A percentile compares a stretch with the other conserved stretches of the same genome.
Evolutionary conservation across 2,888 invertebrate species (phyloP).

Genomic region (Actias luna): DNA sequence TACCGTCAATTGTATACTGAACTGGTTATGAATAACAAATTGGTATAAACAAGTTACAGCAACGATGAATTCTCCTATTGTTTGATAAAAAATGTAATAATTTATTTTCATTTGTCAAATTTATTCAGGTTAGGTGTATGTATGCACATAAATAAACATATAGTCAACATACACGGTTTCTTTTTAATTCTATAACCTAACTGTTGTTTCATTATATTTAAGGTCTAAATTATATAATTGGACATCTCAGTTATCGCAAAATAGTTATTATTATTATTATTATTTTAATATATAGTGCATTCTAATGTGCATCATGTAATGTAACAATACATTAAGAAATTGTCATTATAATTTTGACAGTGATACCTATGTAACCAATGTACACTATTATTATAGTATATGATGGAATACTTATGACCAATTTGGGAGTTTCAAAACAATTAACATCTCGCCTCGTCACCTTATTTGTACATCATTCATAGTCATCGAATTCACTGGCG

Average conservation of each 20-base stretch:
- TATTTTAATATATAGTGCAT: no score
- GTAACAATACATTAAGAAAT: no score
- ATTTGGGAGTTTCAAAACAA: slow-evolving; percentile 22
- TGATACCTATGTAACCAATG: slow-evolving; percentile 12
- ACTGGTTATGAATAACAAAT: slow-evolving; percentile 40
- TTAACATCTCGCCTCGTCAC: slow-evolving; percentile 19
- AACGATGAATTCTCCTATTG: slow-evolving; percentile 11
- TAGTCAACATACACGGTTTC: neutral
- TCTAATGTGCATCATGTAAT: no score
- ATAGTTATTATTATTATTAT: no score
- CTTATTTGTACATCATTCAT: slow-evolving; percentile 12
- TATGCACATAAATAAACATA: neutral
- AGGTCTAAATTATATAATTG: no score
- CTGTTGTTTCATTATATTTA: neutral
- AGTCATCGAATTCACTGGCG: slow-evolving; percentile 16
- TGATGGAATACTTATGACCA: slow-evolving; percentile 4
- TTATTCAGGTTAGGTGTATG: neutral
- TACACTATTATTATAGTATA: neutral
- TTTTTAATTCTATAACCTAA: neutral
- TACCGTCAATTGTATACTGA: slow-evolving; percentile 14
- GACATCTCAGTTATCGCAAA: no score
- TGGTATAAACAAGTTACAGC: slow-evolving; percentile 32
- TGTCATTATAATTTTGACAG: slow-evolving; percentile 21
- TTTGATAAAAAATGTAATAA: slow-evolving; percentile 1
- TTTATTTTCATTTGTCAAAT: neutral